phyloP scores from a whole-genome alignment of 2,888 invertebrate species.

The Agrochola lota region DNA sequence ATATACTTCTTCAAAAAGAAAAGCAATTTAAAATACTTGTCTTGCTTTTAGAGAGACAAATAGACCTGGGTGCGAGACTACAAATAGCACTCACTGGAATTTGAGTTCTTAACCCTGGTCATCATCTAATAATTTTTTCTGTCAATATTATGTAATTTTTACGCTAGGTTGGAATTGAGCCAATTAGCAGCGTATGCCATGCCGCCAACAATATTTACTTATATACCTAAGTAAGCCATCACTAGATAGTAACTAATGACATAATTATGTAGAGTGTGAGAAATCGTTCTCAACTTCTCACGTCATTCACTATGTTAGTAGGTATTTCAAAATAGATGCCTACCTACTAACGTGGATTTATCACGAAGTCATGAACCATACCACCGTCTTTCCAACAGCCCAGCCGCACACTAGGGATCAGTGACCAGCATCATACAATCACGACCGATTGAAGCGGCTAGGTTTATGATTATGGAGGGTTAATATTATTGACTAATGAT shows the following conservation, averaged over 20 bases:
- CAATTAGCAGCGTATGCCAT: constrained; percentile 16
- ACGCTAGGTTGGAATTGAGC: constrained; percentile 38
- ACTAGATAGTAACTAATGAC: not conserved
- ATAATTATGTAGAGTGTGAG: not conserved
- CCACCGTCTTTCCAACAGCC: not conserved
- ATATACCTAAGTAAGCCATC: not conserved
- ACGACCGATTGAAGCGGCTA: not conserved
- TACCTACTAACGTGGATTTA: not conserved
- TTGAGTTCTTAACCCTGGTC: not conserved
- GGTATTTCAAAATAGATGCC: not conserved
- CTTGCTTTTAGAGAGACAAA: not conserved
- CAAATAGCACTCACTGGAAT: not conserved
- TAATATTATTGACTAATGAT: not conserved
- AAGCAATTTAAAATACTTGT: not conserved
- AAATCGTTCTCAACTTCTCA: too few relatives aligned
- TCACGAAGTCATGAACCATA: not conserved
- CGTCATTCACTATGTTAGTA: not conserved
- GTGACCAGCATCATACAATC: not conserved
- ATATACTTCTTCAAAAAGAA: not conserved
- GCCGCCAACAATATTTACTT: constrained; percentile 10
- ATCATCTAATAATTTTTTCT: not conserved
- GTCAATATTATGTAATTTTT: constrained; percentile 2
- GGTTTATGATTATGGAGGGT: not conserved
- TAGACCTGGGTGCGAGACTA: not conserved
- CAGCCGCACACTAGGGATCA: not conserved